Evolutionary conservation across 64 coral and sea anemone species (phyloP).

Genomic region (Anthopleura sola): DNA sequence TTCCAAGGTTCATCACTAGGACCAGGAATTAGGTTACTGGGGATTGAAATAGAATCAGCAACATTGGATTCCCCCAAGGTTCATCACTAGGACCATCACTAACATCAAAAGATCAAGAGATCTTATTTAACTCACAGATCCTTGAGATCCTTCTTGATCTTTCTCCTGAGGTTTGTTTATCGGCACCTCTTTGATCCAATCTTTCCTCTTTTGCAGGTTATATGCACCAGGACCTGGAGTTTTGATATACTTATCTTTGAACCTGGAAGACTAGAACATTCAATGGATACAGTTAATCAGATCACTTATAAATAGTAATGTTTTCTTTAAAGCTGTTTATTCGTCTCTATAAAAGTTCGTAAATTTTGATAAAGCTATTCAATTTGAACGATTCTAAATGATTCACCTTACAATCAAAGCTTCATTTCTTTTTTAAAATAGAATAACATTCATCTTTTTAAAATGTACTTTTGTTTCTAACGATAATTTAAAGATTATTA

Average conservation of each 20-base stretch:
- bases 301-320: not conserved
- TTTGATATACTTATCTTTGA: constrained; percentile 28
- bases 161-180: constrained; percentile 17
- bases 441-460: too few species aligned
- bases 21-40: too few species aligned
- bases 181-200: constrained; percentile 64
- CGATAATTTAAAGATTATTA: constrained; percentile 3
- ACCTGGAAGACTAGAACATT: constrained; percentile 48
- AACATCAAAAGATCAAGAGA: not conserved
- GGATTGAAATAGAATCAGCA: too few species aligned
- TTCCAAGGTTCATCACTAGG: too few species aligned
- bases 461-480: too few species aligned
- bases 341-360: not conserved
- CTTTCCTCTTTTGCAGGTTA: constrained; percentile 59
- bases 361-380: not conserved
- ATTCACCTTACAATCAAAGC: too few species aligned
- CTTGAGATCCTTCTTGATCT: constrained; percentile 32
- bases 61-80: too few species aligned
- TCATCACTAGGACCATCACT: not conserved
- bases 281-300: not conserved
- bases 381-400: too few species aligned
- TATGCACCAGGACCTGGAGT: constrained; percentile 74
- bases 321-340: not conserved
- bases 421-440: too few species aligned
- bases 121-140: constrained; percentile 13